Base-by-base conservation (phyloP, 2,113 vertebrate species). In the Siniperca knerii region DNA sequence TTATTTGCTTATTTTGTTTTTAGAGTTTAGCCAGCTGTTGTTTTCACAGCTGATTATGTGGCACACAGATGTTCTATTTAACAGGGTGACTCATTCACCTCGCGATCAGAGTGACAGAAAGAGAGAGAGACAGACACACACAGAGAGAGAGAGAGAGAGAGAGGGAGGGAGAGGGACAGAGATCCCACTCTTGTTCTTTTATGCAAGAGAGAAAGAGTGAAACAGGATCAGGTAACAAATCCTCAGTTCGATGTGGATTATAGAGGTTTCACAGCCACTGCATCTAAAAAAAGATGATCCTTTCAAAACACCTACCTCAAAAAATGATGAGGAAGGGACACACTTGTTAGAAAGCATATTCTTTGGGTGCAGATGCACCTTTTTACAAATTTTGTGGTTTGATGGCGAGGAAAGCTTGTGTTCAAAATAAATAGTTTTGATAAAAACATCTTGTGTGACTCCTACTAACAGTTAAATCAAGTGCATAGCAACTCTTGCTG, bases 11-110 rank as follows among this genome's bases (percentile, higher is more conserved):
- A 54, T 84, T 76, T 78, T 82, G 68, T 87, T 87, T 79, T 66
- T 21, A 50, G 67, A 54, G 66, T 15, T 79, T 58, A 68, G 62
- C 71, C 84, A 87, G 90, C 79, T 90, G 89, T 92, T 93, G 89
- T 92, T 92, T 90, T 90, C 80, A 87, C 87, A 83, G 75, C 50
- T 57, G 81, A 92, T 88, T 29, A 81, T 62, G 75, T 83, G 79
- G 84, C 75, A 83, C 87, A 90, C 89, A 91, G 82, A 93, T 93
- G 93, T 93, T 94, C 87, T 84, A 75, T 89, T 91, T 82, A 88
- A 83, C 86, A 91, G 82, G 77, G 52, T 91, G 89, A 92, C 57
- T 92, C 89, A 90, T 62, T 89, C 79, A 89, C 89, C 82, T 82
- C 67, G 66, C 57, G 69, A 79, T 76, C 72, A 76, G 58, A 76